Base-by-base conservation (phyloP, 2,888 invertebrate genomes). In the Heteromurus nitidus region DNA sequence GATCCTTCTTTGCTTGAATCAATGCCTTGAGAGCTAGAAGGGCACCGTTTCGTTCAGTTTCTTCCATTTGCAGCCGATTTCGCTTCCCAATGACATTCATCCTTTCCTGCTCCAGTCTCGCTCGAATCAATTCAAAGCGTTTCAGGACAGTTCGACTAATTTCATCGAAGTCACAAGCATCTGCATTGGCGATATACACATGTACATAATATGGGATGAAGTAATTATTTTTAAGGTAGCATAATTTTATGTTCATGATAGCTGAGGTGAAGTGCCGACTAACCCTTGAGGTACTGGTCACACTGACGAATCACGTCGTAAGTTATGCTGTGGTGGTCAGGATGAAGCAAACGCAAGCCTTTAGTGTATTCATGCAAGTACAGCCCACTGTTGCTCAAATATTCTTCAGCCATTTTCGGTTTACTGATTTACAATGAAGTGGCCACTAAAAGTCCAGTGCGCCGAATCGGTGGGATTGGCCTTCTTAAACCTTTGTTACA, bases 351-450 rank as follows among this genome's bases (percentile, higher is more conserved):
- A 13, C 70, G 55, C n/a, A 70, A 24, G 13, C 70, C 70, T n/a
- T 24, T 1, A 22, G 70, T 53, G 24, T 70, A 70, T 42, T 70
- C 70, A 36, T 70, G 70, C 1, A 70, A n/a, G 42, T 70, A 70
- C 2, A 70, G 42, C 18, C 70, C 70, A 1, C 26, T 58, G 11
- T 70, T 31, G 50, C 58, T 42, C 20, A 70, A 58, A 28, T 70
- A 70, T 42, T 70, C 70, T 31, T 70, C 70, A 11, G 70, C 70
- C 70, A 70, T n/a, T n/a, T n/a, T n/a, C n/a, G n/a, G n/a, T n/a
- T n/a, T n/a, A n/a, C n/a, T n/a, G n/a, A n/a, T n/a, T n/a, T n/a
- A n/a, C n/a, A n/a, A n/a, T n/a, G n/a, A n/a, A n/a, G n/a, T n/a
- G n/a, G n/a, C n/a, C n/a, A n/a, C n/a, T n/a, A n/a, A n/a, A n/a